Percentiles rank a stretch among this genome's conserved stretches.
These are phyloP conservation scores for Leptopilina drosophilae DNA, from an alignment of 2,888 invertebrate genomes.

Conservation along the genomic window DNA sequence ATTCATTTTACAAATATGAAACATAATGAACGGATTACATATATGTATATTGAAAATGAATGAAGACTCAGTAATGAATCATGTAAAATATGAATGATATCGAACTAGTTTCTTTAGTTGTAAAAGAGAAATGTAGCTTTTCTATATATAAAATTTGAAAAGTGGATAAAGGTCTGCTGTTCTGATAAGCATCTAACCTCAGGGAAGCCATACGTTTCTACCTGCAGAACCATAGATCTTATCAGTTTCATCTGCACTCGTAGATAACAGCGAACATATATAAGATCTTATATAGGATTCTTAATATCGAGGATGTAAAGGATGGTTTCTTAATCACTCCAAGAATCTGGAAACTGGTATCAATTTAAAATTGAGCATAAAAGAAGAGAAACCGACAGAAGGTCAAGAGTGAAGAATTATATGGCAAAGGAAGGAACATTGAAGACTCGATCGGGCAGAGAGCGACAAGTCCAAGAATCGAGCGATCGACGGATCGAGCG, in stretches of 20 bases:
- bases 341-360: constrained; percentile 14
- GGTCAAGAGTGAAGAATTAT: constrained; percentile 36
- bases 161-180: constrained; percentile 22
- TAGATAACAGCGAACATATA: constrained; percentile 16
- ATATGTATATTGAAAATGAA: neutral
- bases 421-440: neutral
- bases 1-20: too few relatives aligned
- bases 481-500: constrained; percentile 59
- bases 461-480: constrained; percentile 49
- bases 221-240: constrained; percentile 32
- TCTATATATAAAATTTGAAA: constrained; percentile 15
- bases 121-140: constrained; percentile 12
- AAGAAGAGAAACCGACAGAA: constrained; percentile 33
- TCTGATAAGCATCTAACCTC: constrained; percentile 32
- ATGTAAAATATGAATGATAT: neutral
- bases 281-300: constrained; percentile 7
- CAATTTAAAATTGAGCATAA: constrained; percentile 28
- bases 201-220: constrained; percentile 34
- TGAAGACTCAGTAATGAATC: neutral
- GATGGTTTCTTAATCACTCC: constrained; percentile 14
- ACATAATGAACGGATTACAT: too few relatives aligned
- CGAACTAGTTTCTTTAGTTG: neutral
- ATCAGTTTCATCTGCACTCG: constrained; percentile 32
- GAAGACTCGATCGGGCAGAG: constrained; percentile 17
- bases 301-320: constrained; percentile 22